These are phyloP conservation scores for Hemibagrus wyckioides DNA, from an alignment of 2,113 vertebrate species.

Conservation along the genomic window DNA sequence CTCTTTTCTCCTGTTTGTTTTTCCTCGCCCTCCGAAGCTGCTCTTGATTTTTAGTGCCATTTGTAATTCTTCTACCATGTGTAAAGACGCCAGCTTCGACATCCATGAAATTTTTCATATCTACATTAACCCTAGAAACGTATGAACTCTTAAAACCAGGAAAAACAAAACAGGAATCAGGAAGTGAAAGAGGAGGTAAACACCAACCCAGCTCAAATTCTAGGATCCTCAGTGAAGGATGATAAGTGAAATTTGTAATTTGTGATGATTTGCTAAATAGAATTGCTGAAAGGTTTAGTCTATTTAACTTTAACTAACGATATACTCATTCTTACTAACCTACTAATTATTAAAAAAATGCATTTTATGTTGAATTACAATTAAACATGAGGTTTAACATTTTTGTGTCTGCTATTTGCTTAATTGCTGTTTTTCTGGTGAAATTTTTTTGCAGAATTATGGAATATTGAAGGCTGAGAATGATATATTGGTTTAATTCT, in stretches of 20 bases:
- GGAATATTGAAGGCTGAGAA: not conserved
- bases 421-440: not conserved
- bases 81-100: not conserved
- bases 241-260: not conserved
- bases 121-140: too few species aligned
- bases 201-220: not conserved
- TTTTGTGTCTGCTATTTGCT: not conserved
- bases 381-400: not conserved
- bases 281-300: not conserved
- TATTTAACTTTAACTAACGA: not conserved
- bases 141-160: not conserved
- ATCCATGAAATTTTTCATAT: not conserved
- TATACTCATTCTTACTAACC: not conserved
- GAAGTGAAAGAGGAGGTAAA: not conserved
- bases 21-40: conserved; percentile 57
- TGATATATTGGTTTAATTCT: not conserved
- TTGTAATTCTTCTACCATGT: conserved; percentile 3
- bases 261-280: not conserved
- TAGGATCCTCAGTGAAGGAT: not conserved
- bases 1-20: conserved; percentile 22
- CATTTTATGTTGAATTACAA: not conserved
- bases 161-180: conserved; percentile 6
- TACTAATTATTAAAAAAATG: not conserved
- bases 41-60: not conserved
- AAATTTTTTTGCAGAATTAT: not conserved